Conservation (phyloP, 1,140 invertebrate species). For the Rhagoletis zephyria region DNA sequence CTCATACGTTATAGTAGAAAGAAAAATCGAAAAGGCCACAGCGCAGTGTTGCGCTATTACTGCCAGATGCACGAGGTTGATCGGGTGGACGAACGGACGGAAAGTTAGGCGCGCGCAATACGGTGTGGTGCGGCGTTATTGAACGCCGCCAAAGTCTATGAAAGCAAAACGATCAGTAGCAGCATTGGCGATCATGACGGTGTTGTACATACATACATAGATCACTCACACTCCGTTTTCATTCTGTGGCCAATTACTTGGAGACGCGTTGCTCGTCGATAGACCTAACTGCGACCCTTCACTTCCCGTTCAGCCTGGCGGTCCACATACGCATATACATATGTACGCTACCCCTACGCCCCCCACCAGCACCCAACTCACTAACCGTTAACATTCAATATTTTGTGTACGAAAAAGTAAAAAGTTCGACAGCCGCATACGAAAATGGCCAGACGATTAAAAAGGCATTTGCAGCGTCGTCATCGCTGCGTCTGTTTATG, state of each 20-base stretch:
- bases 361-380: neutral
- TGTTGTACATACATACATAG: neutral
- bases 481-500: neutral
- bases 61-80: constrained; percentile 31
- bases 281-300: neutral
- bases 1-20: neutral
- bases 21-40: constrained; percentile 13
- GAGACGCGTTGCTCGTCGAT: neutral
- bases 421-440: constrained; percentile 1
- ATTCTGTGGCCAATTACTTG: constrained; percentile 5
- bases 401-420: constrained; percentile 21
- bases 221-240: constrained; percentile 13
- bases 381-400: neutral
- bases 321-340: no score
- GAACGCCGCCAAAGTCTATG: neutral
- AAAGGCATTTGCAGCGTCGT: constrained; percentile 31
- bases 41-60: neutral
- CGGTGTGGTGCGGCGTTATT: neutral
- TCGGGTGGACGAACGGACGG: constrained; percentile 23
- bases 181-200: constrained; percentile 11
- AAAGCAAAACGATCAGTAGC: constrained; percentile 30
- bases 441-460: neutral
- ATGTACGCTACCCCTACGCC: neutral
- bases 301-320: neutral
- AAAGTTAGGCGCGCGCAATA: neutral